Base-by-base conservation (phyloP, 2,797 vertebrate genomes). In the Chelmon rostratus region DNA sequence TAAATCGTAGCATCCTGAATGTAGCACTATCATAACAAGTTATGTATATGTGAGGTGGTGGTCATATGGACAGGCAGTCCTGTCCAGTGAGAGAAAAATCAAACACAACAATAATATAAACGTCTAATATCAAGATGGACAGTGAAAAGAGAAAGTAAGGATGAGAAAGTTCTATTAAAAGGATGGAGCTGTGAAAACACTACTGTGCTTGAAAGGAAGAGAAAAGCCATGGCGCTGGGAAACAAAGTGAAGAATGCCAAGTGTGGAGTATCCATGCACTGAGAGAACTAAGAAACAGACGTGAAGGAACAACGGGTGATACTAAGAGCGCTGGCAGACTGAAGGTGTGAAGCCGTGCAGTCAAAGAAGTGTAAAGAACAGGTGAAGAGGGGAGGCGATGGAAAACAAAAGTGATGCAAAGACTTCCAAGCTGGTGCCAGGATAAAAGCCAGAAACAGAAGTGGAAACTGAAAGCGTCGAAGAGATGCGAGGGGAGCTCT, bases 361-460 rank as follows among this genome's bases (percentile, higher is more conserved):
- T 64, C 56, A 67, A 83, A 76, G 62, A 73, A 57, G 65, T 77
- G 75, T 80, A 68, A 79, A 33, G 47, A 79, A 59, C 28, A 35
- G 33, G 78, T 75, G 73, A 70, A 63, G 71, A 81, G 68, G 5
- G 52, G 6, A 87, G 40, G 68, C 79, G 79, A 72, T 28, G 81
- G 73, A 16, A 9, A 76, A 56, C 23, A 38, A 64, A 84, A 50
- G 70, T 47, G 74, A 53, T 75, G 84, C 49, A 53, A 69, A 73
- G 62, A 81, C 37, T 83, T 80, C 75, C 78, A 53, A 81, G 68
- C 47, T 66, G 85, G 78, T 83, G 86, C 23, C 5, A 35, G 49
- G 33, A 68, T 3, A 50, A 47, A 83, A 81, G 72, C 49, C 59
- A 77, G 75, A 79, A 85, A 78, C 33, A 54, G 56, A 79, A 70